Percentiles rank a stretch among this genome's conserved stretches.
Evolutionary conservation across 2,797 vertebrate genomes (phyloP).

Genomic region (Sebastes taczanowskii): DNA sequence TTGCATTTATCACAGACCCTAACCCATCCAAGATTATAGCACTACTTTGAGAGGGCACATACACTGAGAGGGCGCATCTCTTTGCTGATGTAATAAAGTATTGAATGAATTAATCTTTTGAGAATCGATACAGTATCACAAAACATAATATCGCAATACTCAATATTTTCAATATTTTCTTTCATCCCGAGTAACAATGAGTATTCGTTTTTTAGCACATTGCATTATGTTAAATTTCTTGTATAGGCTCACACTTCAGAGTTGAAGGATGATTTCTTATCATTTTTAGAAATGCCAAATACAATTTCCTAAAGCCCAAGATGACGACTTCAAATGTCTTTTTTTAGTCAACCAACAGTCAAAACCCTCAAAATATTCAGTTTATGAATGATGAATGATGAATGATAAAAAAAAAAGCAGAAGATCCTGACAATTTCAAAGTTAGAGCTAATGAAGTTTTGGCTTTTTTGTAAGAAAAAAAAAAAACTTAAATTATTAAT

Average conservation of each 20-base stretch:
- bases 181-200: background rate
- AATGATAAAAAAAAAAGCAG: no score
- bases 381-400: background rate
- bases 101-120: no score
- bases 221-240: background rate
- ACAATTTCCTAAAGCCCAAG: no score
- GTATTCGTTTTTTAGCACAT: background rate
- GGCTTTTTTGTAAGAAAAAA: background rate
- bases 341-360: background rate
- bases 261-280: background rate
- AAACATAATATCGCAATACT: no score
- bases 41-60: no score
- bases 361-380: background rate
- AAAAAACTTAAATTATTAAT: background rate
- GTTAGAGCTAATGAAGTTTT: background rate
- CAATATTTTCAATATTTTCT: no score
- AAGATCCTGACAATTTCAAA: background rate
- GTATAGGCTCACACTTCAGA: background rate
- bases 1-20: no score
- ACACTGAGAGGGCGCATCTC: no score
- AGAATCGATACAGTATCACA: no score
- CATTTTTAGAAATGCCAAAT: background rate
- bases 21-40: no score
- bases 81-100: no score
- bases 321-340: background rate